phyloP scores from a whole-genome alignment of 2,888 invertebrate genomes.

The Ditula angustiorana region DNA sequence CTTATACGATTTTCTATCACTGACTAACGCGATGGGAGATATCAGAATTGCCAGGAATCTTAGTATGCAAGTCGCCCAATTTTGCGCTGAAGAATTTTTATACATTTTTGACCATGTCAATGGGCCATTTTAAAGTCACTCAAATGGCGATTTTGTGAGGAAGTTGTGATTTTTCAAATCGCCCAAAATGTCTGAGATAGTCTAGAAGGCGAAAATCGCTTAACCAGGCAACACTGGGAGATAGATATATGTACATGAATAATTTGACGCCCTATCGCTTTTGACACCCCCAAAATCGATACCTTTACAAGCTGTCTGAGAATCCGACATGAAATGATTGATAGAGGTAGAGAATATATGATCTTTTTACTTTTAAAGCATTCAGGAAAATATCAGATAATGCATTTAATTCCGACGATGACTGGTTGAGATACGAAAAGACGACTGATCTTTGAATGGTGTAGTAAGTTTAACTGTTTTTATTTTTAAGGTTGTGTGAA shows the following conservation, averaged over 20 bases:
- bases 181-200: too few species aligned
- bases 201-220: too few species aligned
- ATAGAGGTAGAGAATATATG: slow-evolving; percentile 1
- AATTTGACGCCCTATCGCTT: slow-evolving; percentile 16
- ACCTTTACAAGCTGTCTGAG: background rate
- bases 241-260: background rate
- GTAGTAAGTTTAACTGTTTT: background rate
- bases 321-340: slow-evolving; percentile 11
- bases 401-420: background rate
- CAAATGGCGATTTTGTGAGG: too few species aligned
- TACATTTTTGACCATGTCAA: too few species aligned
- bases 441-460: background rate
- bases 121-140: too few species aligned
- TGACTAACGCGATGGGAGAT: slow-evolving; percentile 2
- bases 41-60: too few species aligned
- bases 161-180: too few species aligned
- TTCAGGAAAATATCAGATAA: slow-evolving; percentile 1
- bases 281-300: background rate
- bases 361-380: background rate
- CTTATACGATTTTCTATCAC: background rate
- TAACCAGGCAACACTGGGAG: too few species aligned
- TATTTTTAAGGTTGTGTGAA: slow-evolving; percentile 22
- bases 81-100: too few species aligned
- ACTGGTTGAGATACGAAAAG: background rate
- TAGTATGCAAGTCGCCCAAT: too few species aligned